Base-by-base conservation (phyloP, 2,797 vertebrate species). In the Gastrophryne carolinensis region DNA sequence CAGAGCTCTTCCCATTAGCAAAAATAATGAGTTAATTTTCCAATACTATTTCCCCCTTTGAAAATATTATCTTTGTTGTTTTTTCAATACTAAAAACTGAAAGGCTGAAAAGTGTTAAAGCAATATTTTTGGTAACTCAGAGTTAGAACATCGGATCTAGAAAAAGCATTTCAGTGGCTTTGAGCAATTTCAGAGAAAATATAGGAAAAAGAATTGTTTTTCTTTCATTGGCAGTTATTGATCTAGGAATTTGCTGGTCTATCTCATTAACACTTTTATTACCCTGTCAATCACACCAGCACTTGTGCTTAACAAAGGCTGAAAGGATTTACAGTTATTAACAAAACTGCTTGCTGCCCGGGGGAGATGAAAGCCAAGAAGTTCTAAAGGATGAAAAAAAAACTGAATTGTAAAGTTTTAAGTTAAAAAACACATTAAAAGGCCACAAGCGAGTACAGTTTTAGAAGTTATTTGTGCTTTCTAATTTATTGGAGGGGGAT, bases 241-340 rank as follows among this genome's bases (percentile, higher is more conserved):
- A 89, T 90, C 83, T 83, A 79, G 84, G 79, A 80, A 82, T 83
- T 72, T 86, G 81, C 82, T 79, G 84, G 74, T 83, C 81, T 87
- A 78, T 85, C 87, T 89, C 88, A 89, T 90, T 90, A 89, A 89
- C 87, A 89, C 87, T 89, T 91, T 89, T 89, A 90, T 90, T 89
- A 84, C 84, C 86, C 87, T 90, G 90, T 88, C 89, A 91, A 81
- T 90, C 89, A 92, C 86, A 86, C 80, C 62, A 74, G 67, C 81
- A 82, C 82, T 82, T 87, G 81, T 21, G 2, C 80, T 84, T 85
- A 83, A 81, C 75, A 85, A 82, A 72, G 80, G 83, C 84, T 83
- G 80, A 89, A 89, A 89, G 85, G 84, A 87, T 89, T 89, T 92
- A 84, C 85, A 23, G 62, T 89, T 90, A 89, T 88, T 91, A 89